Conservation (phyloP, 2,113 vertebrate genomes). For the Thamnophis sirtalis region DNA sequence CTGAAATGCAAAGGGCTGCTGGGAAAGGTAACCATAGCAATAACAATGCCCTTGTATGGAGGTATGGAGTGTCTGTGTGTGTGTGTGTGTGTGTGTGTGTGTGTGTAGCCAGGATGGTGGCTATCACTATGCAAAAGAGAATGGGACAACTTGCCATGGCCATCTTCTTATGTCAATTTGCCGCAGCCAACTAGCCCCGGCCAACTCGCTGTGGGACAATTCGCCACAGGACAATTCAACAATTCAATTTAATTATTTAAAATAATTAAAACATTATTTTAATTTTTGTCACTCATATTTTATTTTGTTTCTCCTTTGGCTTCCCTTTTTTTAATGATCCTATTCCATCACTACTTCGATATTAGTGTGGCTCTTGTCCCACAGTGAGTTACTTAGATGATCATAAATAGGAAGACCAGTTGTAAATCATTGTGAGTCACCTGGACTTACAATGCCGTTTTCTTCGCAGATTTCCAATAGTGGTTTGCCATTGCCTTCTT, state of each 20-base stretch:
- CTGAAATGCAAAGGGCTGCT: not conserved
- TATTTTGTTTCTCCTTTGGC: not conserved
- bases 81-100: too few relatives aligned
- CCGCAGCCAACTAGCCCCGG: not conserved
- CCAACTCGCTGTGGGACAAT: not conserved
- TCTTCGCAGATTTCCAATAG: not conserved
- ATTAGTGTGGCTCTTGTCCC: not conserved
- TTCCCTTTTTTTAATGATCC: not conserved
- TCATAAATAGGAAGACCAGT: not conserved
- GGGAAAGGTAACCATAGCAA: not conserved
- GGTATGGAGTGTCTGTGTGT: not conserved
- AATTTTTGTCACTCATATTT: not conserved
- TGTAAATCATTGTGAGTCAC: not conserved
- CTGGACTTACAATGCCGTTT: not conserved
- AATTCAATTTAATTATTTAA: not conserved
- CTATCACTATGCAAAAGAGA: not conserved
- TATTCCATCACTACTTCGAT: not conserved
- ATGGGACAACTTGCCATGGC: not conserved
- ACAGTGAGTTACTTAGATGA: not conserved
- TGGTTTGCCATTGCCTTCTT: not conserved
- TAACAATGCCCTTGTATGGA: not conserved
- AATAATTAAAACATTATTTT: not conserved
- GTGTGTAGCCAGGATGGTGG: not conserved
- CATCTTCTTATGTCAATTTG: not conserved
- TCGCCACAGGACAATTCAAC: not conserved